Conservation (phyloP, 2,113 vertebrate species). For the Diphyllodes magnificus region DNA sequence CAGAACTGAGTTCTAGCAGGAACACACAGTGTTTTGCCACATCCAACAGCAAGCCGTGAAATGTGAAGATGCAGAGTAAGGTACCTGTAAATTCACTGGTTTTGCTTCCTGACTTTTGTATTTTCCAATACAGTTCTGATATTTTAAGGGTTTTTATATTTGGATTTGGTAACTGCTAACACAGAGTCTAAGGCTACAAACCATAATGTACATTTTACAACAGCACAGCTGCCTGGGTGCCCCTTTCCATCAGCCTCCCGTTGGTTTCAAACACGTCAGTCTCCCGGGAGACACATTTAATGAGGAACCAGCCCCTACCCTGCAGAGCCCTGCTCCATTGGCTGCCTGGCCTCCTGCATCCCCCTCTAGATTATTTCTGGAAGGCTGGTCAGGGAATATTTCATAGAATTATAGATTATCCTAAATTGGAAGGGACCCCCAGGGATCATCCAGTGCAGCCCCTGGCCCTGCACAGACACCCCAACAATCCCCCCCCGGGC, state of each 20-base stretch:
- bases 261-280: background rate
- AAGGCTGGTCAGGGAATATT: background rate
- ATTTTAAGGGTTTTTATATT: background rate
- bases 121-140: background rate
- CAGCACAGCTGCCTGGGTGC: background rate
- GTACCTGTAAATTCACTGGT: background rate
- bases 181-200: background rate
- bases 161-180: background rate
- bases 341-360: background rate
- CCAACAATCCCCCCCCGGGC: background rate
- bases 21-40: background rate
- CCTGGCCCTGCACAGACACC: background rate
- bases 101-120: background rate
- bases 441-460: background rate
- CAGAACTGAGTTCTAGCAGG: background rate
- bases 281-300: background rate
- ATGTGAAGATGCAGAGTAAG: background rate
- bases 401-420: background rate
- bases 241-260: fast-evolving
- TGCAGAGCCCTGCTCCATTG: background rate
- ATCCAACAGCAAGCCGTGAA: background rate
- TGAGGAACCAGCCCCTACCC: background rate
- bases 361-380: background rate
- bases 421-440: background rate
- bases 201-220: background rate